Evolutionary conservation across 35 echinoderm and acorn worm genomes (phyloP).

Genomic region (Chiridota heheva): DNA sequence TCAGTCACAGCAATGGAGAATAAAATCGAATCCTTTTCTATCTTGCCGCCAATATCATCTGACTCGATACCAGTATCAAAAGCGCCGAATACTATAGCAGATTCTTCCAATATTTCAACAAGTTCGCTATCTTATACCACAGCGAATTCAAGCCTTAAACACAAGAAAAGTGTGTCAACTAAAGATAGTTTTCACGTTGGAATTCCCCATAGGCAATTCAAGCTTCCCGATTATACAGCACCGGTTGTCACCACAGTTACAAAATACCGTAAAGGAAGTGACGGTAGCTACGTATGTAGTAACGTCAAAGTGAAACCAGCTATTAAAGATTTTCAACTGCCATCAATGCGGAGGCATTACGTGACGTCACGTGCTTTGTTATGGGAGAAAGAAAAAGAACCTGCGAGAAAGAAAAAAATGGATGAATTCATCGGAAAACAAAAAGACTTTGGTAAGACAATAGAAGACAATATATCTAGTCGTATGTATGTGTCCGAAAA

Average conservation of each 20-base stretch:
- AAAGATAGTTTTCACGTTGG: too few relatives aligned
- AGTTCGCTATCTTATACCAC: too few relatives aligned
- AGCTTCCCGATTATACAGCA: neutral
- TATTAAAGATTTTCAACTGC: slow-evolving; percentile 21
- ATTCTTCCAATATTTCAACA: too few relatives aligned
- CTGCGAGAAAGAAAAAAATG: slow-evolving; percentile 7
- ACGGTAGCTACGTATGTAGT: slow-evolving; percentile 16
- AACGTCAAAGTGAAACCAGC: slow-evolving; percentile 23
- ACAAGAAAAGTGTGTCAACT: too few relatives aligned
- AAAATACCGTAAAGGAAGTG: neutral
- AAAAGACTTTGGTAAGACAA: slow-evolving; percentile 12
- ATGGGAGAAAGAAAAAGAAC: slow-evolving; percentile 11
- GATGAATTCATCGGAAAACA: slow-evolving; percentile 1
- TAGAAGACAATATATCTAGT: neutral
- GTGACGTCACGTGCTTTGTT: neutral
- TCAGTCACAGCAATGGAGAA: too few relatives aligned
- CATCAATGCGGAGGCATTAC: neutral
- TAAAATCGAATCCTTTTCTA: too few relatives aligned
- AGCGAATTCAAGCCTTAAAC: too few relatives aligned
- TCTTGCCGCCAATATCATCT: too few relatives aligned
- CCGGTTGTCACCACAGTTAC: slow-evolving; percentile 26
- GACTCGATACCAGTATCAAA: too few relatives aligned
- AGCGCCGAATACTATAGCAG: too few relatives aligned
- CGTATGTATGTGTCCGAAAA: neutral
- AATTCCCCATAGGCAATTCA: neutral